Base-by-base conservation (phyloP, 2,888 invertebrate species). In the Catocala fraxini region DNA sequence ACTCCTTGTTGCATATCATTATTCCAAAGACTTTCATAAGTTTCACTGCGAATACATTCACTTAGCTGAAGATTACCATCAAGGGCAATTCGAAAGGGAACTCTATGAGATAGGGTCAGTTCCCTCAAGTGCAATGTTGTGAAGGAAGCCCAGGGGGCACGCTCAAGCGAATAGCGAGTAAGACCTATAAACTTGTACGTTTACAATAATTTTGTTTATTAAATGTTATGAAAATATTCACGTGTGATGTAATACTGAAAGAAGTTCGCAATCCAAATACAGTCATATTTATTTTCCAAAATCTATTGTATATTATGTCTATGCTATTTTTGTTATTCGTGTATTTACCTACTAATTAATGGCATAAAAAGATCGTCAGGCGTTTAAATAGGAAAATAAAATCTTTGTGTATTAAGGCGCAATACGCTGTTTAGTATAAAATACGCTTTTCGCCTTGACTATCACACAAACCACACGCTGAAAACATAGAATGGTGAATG, bases 1-100 rank as follows among this genome's bases (percentile, higher is more conserved):
- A 79, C 72, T 78, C 76, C 72, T 72, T 65, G 64, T 68, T 73
- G 78, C 75, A 77, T 79, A 81, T 81, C 71, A 77, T 80, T 82
- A 81, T 77, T 73, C 73, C 59, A 73, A 71, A 69, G 66, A 84
- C 89, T 90, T 89, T 89, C 89, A 82, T 88, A 86, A 86, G 81
- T 88, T 89, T 86, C 87, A 84, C 87, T 83, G 76, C 74, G 79
- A 84, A 81, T 84, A 86, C 89, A 89, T 90, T 91, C 89, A 90
- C 90, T 89, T 84, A 87, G 79, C 80, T 77, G 86, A 86, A 85
- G 89, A 90, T 90, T 89, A 85, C 80, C 87, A 90, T 90, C 90
- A 83, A 84, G 87, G 86, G 86, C 88, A 85, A 81, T 87, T 84
- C 80, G 88, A 89, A 89, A 88, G 89, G 87, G 81, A 85, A 87